Conservation (phyloP, 37 sponge, comb jelly and placozoan species). For the Aphrocallistes beatrix region DNA sequence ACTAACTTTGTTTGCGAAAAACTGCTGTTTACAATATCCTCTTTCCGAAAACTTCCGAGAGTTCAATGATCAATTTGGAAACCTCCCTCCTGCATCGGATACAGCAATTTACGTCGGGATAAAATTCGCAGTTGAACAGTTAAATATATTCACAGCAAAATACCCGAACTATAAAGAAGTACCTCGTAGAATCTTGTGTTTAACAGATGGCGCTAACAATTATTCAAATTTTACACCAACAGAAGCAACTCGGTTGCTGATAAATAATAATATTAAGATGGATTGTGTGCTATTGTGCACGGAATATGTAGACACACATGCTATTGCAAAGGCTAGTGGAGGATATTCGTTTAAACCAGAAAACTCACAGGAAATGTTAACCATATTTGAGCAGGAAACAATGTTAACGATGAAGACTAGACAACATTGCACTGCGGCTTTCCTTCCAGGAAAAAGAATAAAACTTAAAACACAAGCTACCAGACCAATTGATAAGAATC, state of each 20-base stretch:
- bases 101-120: neutral
- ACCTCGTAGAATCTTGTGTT: neutral
- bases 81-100: neutral
- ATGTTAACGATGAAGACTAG: neutral
- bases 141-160: neutral
- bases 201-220: slow-evolving; percentile 20
- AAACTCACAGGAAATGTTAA: neutral
- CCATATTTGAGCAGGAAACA: neutral
- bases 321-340: neutral
- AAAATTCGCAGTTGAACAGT: neutral
- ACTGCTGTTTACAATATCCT: neutral
- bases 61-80: neutral
- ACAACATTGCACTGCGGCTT: neutral
- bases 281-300: neutral
- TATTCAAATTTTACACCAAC: neutral
- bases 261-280: neutral
- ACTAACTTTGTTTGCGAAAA: neutral
- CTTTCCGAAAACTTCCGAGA: neutral
- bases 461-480: neutral
- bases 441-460: neutral
- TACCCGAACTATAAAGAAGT: neutral
- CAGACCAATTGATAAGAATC: neutral
- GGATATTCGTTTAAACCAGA: neutral
- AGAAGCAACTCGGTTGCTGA: neutral
- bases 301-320: neutral